Evolutionary conservation across 2,797 vertebrate genomes (phyloP).

Genomic region (Miichthys miiuy): DNA sequence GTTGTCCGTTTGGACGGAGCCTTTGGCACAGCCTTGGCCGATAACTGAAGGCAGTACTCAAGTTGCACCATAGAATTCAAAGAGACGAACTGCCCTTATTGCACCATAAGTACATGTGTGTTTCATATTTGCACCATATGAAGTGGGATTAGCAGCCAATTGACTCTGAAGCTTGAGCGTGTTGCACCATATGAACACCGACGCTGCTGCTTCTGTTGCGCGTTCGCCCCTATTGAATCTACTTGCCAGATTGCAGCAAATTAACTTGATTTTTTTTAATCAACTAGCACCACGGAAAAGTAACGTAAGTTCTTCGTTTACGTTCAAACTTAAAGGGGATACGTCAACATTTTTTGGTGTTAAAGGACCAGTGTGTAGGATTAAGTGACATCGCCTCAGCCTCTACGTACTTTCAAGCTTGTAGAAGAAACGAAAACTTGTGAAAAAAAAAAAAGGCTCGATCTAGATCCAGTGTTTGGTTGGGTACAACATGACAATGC

Average conservation of each 20-base stretch:
- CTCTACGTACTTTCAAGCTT: too few species aligned
- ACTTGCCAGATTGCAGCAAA: conserved; percentile 46
- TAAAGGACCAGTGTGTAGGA: too few species aligned
- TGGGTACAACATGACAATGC: too few species aligned
- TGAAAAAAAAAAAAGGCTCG: too few species aligned
- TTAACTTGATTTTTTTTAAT: conserved; percentile 19
- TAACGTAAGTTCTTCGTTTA: conserved; percentile 35
- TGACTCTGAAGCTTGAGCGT: conserved; percentile 59
- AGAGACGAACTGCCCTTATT: conserved; percentile 80
- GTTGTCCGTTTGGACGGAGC: conserved; percentile 76
- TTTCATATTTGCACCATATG: conserved; percentile 81
- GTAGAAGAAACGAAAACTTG: too few species aligned
- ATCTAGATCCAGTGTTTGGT: too few species aligned
- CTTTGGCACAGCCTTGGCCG: conserved; percentile 79
- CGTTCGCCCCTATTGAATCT: conserved; percentile 42
- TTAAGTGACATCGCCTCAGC: too few species aligned
- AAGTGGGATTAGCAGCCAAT: conserved; percentile 79
- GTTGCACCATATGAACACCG: conserved; percentile 66
- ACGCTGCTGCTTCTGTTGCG: conserved; percentile 47
- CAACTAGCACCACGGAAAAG: conserved; percentile 75
- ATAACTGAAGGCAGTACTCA: conserved; percentile 78
- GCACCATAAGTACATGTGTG: conserved; percentile 77
- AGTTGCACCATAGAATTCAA: conserved; percentile 79
- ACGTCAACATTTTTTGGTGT: conserved; percentile 38
- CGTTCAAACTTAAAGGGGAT: conserved; percentile 31